Evolutionary conservation across 1,140 invertebrate genomes (phyloP), one percentile per base, ranked within the genome.

Genomic region (Leptinotarsa defecta): DNA sequence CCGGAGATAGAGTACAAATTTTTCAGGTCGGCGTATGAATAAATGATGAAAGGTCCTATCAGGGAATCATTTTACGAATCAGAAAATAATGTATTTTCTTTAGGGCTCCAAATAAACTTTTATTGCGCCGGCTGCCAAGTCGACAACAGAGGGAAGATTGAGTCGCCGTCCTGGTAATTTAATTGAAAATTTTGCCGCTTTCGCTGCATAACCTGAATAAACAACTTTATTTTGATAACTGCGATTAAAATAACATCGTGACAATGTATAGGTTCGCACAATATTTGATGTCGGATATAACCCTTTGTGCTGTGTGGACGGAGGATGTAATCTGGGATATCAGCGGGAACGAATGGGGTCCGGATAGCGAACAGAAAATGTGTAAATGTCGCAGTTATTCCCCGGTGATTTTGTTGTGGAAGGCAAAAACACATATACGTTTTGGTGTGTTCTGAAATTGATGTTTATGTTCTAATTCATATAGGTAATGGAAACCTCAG

Each of bases 151-250:
- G 6, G 5, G 52, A 57, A 57, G 15, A 57, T 57, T 17, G 13
- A n/a, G n/a, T 17, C 52, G 52, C 52, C 6, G 52, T 8, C 52
- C 17, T 57, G 17, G 52, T 17, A 3, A 57, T 57, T 19, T 19
- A 57, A 57, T 57, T 57, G n/a, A 57, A 57, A 57, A 57, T n/a
- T 4, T 19, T 57, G 52, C 17, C 2, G 52, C 52, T 57, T 19
- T 57, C 52, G n/a, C 52, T 57, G 52, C 52, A 57, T 19, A 57
- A 57, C 52, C 52, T 57, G 3, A 57, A 57, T 57, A 57, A 57
- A 57, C 52, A 57, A 57, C 52, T 19, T 43, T 13, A 19, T 57
- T 57, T 6, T 17, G 52, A n/a, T n/a, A 19, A 57, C 52, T 57
- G 52, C 4, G 17, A 57, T 57, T 57, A 57, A 57, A 57, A 57